Conservation (phyloP, 2,888 invertebrate genomes). For the Drosophila stalkeri region DNA sequence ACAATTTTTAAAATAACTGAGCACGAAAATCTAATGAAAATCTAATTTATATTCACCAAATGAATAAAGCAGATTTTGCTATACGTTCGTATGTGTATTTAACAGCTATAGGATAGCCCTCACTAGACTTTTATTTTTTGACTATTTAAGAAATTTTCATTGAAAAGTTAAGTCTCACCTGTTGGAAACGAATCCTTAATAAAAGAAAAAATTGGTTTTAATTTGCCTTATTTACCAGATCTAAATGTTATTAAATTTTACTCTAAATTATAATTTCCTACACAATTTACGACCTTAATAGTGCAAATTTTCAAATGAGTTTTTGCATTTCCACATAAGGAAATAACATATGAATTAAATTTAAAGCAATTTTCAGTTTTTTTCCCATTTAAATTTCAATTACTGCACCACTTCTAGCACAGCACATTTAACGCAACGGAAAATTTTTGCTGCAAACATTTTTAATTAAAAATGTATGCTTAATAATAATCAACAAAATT, state of each 20-base stretch:
- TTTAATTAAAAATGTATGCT: conserved; percentile 29
- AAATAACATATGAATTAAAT: not conserved
- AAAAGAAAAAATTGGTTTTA: too few species aligned
- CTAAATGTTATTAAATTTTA: not conserved
- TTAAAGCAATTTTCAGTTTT: not conserved
- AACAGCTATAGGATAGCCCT: too few species aligned
- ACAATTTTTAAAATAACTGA: too few species aligned
- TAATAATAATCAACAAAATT: conserved; percentile 4
- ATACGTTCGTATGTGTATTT: too few species aligned
- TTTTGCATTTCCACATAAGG: not conserved
- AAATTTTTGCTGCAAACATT: conserved; percentile 1
- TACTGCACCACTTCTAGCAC: not conserved
- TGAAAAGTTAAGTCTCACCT: too few species aligned
- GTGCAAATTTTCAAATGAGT: not conserved
- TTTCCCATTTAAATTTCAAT: not conserved
- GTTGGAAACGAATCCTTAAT: too few species aligned
- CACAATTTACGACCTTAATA: not conserved
- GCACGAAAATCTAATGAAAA: too few species aligned
- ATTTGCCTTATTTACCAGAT: not conserved
- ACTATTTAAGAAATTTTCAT: too few species aligned
- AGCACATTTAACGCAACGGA: not conserved
- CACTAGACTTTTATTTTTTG: too few species aligned
- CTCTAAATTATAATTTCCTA: not conserved
- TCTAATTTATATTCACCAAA: too few species aligned
- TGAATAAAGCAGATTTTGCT: too few species aligned